Base-by-base conservation (phyloP, 2,888 invertebrate species). In the Argynnis bischoffii region DNA sequence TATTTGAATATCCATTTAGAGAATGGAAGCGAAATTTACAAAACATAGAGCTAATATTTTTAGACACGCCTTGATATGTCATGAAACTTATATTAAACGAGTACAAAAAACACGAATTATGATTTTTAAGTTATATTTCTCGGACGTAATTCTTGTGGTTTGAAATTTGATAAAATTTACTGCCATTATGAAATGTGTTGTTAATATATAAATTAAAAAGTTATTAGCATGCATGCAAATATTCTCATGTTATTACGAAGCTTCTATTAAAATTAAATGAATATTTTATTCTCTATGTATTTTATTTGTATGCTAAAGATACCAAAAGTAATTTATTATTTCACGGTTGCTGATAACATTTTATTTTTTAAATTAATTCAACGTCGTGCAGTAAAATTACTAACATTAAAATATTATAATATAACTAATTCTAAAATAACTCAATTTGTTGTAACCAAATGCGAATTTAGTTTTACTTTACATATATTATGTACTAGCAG, bases 1-100 rank as follows among this genome's bases (percentile, higher is more conserved):
- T 50, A 72, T 73, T 74, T 74, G 78, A 79, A 78, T 78, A 76
- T 75, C 77, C 71, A 73, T 78, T 76, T 75, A 74, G 70, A 75
- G 75, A 80, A 79, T 76, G 75, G 75, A 70, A 72, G 74, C 78
- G 2, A 48, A 47, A 16, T 48, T 59, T 59, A n/a, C 8, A 31
- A 59, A 48, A 59, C 21, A 18, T 56, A 13, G 21, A 21, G 16
- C 13, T 59, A n/a, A 31, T 48, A 48, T 59, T 59, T 59, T 59
- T 59, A 26, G 15, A 59, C 47, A 26, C n/a, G 18, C 47, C 18
- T 59, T 21, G 18, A 41, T 41, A 41, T 41, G 35, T 41, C 35
- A 41, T 41, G 35, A 41, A 41, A 41, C 35, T 41, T 41, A 41
- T 41, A 11, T 41, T 41, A 41, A 11, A 41, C 11, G 11, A 41